A percentile compares a stretch with the other conserved stretches of the same genome.
These are phyloP conservation scores for Anniella stebbinsi DNA, from an alignment of 2,797 vertebrate species.

Conservation along the genomic window DNA sequence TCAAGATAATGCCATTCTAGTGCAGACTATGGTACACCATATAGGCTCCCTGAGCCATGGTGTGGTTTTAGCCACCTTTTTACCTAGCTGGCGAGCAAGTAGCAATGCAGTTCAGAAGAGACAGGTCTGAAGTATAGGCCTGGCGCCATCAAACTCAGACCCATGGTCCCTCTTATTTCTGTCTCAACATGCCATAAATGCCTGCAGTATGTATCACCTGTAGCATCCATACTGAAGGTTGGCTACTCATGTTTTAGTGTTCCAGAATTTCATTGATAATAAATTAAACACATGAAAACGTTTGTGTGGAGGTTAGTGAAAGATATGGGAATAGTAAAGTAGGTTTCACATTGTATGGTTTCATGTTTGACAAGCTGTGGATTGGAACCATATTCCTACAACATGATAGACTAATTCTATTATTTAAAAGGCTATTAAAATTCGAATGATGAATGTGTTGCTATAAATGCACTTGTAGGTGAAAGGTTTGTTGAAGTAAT, in stretches of 20 bases:
- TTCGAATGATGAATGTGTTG: conserved; percentile 43
- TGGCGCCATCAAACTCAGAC: neutral
- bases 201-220: neutral
- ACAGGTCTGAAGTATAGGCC: neutral
- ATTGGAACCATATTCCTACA: neutral
- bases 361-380: neutral
- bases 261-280: neutral
- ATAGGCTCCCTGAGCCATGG: neutral
- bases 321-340: neutral
- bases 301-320: neutral
- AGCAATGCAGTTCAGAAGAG: neutral
- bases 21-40: neutral
- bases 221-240: neutral
- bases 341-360: neutral
- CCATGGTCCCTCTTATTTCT: neutral
- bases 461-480: conserved; percentile 49
- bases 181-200: neutral
- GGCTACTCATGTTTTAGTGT: neutral
- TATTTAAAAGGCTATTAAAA: conserved; percentile 40
- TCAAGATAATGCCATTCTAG: neutral
- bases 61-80: neutral
- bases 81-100: neutral
- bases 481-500: conserved; percentile 45
- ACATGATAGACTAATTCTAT: neutral
- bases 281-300: neutral